Evolutionary conservation across 2,113 vertebrate species (phyloP), one percentile per base, ranked within the genome.

Genomic region (Sylvietta virens): DNA sequence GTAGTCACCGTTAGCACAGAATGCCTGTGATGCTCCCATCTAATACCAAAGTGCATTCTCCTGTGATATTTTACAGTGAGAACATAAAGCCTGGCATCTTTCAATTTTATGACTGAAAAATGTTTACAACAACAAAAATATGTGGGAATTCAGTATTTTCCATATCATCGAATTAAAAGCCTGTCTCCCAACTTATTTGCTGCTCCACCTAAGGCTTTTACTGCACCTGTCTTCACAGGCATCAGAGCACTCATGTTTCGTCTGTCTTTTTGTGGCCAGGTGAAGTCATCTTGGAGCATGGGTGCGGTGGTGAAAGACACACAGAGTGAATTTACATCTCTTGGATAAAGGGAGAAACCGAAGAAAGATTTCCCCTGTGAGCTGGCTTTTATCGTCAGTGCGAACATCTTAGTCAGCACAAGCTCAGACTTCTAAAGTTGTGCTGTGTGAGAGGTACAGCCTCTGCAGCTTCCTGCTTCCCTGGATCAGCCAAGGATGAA

Each of bases 331-430:
- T 94, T 93, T 92, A 40, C 67, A 51, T 93, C 35, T 94, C 71
- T 78, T 79, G 82, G 76, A 64, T 93, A 76, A 95, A 93, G 67
- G 76, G 26, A 90, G 76, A 93, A 93, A 66, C 70, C 0, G 4
- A 92, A 84, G 82, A 88, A 92, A 74, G 79, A 81, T 93, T 90
- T 93, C 62, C 64, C 42, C 57, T 5, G 6, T 81, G 47, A 96
- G 69, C 50, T 86, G 88, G 69, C 71, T 83, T 53, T 78, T 86
- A 39, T 57, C 3, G 0, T 83, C 67, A 48, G 60, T 33, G 37
- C 0, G 8, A 77, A 82, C 0, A 1, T 39, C 81, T 90, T 79
- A 87, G 87, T 92, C 88, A 95, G 88, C 80, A 70, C 58, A 30
- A 60, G 51, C 51, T 67, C 40, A 58, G 82, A 28, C 44, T 80